Evolutionary conservation across 2,797 vertebrate genomes (phyloP).

Genomic region (Sebastes variabilis): DNA sequence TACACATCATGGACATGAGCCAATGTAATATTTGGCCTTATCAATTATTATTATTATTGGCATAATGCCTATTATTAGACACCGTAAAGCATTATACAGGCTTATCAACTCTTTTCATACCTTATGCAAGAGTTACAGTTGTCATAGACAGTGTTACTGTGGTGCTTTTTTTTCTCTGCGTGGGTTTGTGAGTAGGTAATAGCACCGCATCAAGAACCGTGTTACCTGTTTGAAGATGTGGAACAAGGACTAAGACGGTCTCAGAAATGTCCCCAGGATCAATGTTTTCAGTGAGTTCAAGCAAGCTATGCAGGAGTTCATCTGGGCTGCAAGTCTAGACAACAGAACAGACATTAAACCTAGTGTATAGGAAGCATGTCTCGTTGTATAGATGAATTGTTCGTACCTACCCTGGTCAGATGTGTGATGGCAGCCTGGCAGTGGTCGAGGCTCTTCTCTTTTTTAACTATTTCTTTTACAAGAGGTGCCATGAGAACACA

Average conservation of each 20-base stretch:
- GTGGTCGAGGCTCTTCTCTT: conserved; percentile 33
- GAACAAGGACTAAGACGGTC: conserved; percentile 83
- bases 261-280: conserved; percentile 84
- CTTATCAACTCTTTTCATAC: not conserved
- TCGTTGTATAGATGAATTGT: not conserved
- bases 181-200: not conserved
- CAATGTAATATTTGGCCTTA: not conserved
- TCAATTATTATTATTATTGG: not conserved
- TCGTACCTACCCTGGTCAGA: conserved; percentile 64
- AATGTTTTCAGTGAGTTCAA: conserved; percentile 86
- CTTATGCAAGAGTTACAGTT: not conserved
- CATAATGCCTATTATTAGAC: not conserved
- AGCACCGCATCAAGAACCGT: fast-evolving
- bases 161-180: not conserved
- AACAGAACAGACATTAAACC: not conserved
- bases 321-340: conserved; percentile 73
- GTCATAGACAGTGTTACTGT: not conserved
- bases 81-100: not conserved
- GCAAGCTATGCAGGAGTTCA: conserved; percentile 83
- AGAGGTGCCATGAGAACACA: conserved; percentile 68
- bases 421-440: conserved; percentile 69
- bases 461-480: conserved; percentile 54
- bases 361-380: not conserved
- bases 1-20: not conserved
- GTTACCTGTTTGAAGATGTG: conserved; percentile 90